phyloP scores from a whole-genome alignment of 2,797 vertebrate species.

The Molossus alvarezi region DNA sequence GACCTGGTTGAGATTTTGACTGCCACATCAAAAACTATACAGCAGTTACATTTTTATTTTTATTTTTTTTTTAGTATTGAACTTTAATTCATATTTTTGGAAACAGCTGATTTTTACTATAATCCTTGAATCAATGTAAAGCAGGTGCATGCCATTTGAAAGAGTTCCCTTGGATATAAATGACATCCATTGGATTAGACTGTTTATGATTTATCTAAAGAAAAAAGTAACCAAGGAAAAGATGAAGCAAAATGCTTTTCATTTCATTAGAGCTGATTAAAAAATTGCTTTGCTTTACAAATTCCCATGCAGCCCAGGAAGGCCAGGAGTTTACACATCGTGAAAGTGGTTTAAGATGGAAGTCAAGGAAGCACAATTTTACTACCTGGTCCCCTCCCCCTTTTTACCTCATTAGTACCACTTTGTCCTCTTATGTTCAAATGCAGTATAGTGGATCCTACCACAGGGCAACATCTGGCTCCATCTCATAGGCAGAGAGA shows the following conservation, averaged over 20 bases:
- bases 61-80: not conserved
- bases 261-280: conserved; percentile 46
- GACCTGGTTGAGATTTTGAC: conserved; percentile 44
- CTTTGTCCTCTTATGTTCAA: not conserved
- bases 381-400: not conserved
- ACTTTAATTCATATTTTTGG: not conserved
- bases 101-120: conserved; percentile 9
- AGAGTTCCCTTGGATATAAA: not conserved
- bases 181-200: not conserved
- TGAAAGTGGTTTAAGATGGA: not conserved
- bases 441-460: not conserved
- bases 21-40: not conserved
- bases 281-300: conserved; percentile 21
- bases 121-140: not conserved
- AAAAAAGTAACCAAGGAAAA: conserved; percentile 47
- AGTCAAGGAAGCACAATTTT: not conserved
- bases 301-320: not conserved
- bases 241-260: conserved; percentile 15
- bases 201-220: conserved; percentile 43
- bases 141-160: not conserved
- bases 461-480: not conserved
- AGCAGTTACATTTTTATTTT: not conserved
- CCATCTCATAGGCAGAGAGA: not conserved
- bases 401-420: not conserved
- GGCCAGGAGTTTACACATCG: not conserved